Percentiles rank a stretch among this genome's conserved stretches.
Evolutionary conservation across 2,113 vertebrate species (phyloP).

Genomic region (Callionymus lyra): DNA sequence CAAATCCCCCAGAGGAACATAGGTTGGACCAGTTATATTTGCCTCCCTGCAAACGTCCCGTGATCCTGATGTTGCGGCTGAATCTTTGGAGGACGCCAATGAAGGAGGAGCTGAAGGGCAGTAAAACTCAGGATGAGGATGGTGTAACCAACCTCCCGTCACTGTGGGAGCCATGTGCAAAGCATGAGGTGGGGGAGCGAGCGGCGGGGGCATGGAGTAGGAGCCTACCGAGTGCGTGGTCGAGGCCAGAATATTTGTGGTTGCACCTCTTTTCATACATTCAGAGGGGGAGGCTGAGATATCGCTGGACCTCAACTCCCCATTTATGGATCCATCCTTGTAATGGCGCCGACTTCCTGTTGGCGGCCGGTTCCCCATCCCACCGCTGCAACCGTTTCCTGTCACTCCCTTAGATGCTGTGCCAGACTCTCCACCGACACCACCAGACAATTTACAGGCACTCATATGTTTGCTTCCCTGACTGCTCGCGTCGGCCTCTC

Average conservation of each 20-base stretch:
- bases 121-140: constrained; percentile 75
- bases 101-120: constrained; percentile 71
- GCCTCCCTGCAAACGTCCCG: constrained; percentile 50
- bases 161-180: constrained; percentile 71
- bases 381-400: constrained; percentile 32
- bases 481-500: constrained; percentile 53
- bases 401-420: constrained; percentile 52
- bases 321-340: constrained; percentile 59
- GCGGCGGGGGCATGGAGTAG: constrained; percentile 78
- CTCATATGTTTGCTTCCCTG: constrained; percentile 71
- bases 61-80: constrained; percentile 34
- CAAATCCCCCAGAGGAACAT: constrained; percentile 81
- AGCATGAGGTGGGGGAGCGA: constrained; percentile 59
- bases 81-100: constrained; percentile 73
- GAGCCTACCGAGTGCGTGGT: constrained; percentile 71
- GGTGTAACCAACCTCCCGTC: constrained; percentile 75
- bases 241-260: constrained; percentile 53
- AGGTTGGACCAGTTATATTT: constrained; percentile 78
- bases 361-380: constrained; percentile 25
- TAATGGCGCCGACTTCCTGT: constrained; percentile 60
- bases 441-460: constrained; percentile 73
- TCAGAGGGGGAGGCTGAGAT: constrained; percentile 69
- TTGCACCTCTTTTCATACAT: constrained; percentile 76
- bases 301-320: constrained; percentile 73
- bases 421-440: constrained; percentile 40